Evolutionary conservation across 2,113 vertebrate genomes (phyloP), one percentile per base, ranked within the genome.

Genomic region (Trematocara marginatum): DNA sequence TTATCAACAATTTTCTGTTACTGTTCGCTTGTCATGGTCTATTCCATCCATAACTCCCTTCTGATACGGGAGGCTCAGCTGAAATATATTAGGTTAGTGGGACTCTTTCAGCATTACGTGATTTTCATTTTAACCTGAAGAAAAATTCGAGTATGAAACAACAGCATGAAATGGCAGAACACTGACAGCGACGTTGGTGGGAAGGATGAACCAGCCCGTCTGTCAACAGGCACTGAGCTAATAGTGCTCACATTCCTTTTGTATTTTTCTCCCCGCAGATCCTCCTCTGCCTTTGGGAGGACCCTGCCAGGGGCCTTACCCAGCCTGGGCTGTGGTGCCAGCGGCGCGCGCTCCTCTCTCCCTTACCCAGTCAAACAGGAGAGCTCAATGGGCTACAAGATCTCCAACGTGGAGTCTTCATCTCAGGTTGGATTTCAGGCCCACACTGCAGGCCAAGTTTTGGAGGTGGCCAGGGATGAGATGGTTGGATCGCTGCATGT

Each of bases 331-430:
- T 91, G 93, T 45, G 53, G 82, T 56, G 78, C 91, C 80, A 92
- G 89, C 15, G 80, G 87, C 4, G 45, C 56, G 18, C 85, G 76
- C 34, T 91, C 92, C 15, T 82, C 91, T 79, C 92, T 94, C 5
- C 81, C 88, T 79, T 97, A 97, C 88, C 94, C 95, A 49, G 97
- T 99, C 96, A 99, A 99, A 93, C 98, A 98, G 93, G 99, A 99
- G 93, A 96, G 95, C 88, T 94, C 94, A 1, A 94, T 96, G 38
- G 94, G 96, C 92, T 98, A 97, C 95, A 97, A 96, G 88, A 95
- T 94, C 89, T 86, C 94, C 18, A 87, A 83, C 64, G 9, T 66
- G 2, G 89, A 15, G 56, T 94, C 95, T 94, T 90, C 93, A 42
- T 93, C 95, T 86, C 96, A 95, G 91, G 87, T 96, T 88, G 94